These are phyloP conservation scores for Podarcis cretensis DNA, from an alignment of 2,113 vertebrate species.

Conservation along the genomic window DNA sequence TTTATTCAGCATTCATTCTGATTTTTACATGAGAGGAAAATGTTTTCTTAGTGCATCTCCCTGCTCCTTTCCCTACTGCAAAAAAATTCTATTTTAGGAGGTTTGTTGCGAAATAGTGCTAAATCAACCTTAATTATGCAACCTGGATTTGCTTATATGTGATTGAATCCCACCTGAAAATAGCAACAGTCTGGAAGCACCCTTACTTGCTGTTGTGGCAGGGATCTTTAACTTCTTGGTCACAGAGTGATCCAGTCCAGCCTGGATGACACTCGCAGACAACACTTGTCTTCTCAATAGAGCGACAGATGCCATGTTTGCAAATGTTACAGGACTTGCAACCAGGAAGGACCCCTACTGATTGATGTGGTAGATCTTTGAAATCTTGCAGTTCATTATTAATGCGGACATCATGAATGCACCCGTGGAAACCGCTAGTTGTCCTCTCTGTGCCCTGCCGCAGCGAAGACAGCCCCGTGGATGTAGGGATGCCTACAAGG, in stretches of 20 bases:
- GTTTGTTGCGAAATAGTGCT: no score
- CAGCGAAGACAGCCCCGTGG: constrained; percentile 84
- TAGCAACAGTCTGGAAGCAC: neutral
- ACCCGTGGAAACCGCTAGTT: constrained; percentile 90
- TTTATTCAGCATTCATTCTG: no score
- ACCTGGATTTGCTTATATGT: no score
- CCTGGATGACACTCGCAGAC: constrained; percentile 92
- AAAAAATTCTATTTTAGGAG: neutral
- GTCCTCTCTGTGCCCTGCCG: constrained; percentile 87
- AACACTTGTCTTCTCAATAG: constrained; percentile 88
- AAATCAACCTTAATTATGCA: no score
- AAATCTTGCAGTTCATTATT: constrained; percentile 95
- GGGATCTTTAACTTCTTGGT: constrained; percentile 81
- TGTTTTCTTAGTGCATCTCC: no score
- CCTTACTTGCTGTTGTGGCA: constrained; percentile 89
- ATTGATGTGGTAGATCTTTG: constrained; percentile 79
- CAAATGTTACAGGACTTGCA: constrained; percentile 96
- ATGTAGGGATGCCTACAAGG: constrained; percentile 87
- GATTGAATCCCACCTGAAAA: no score
- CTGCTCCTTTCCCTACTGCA: neutral
- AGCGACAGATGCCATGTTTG: constrained; percentile 88
- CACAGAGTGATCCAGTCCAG: constrained; percentile 87
- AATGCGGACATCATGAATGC: constrained; percentile 92
- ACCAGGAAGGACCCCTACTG: constrained; percentile 85
- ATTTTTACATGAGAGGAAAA: no score